Base-by-base conservation (phyloP, 2,888 invertebrate genomes). In the Dryocosmus kuriphilus region DNA sequence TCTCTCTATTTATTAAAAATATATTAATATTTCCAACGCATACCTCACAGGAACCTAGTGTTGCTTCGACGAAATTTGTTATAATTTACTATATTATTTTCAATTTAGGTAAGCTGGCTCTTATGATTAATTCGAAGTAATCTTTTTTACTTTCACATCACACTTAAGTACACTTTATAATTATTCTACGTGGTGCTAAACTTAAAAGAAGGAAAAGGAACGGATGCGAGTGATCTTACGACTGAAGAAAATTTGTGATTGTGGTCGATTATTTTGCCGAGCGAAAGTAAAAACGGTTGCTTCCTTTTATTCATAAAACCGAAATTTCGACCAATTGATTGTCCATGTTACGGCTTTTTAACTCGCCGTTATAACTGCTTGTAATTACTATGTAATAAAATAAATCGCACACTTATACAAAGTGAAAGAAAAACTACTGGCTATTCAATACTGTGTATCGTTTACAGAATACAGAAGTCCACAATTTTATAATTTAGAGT, bases 321-420 rank as follows among this genome's bases (percentile, higher is more conserved):
- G 51, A 30, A 51, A 55, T 24, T 9, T 51, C 30, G 51, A 71
- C 30, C 32, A 38, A 67, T 27, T 41, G 41, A 41, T 46, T 46
- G 67, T 67, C 67, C 41, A 46, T 41, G 41, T 67, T 41, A 19
- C 67, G 67, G 67, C 46, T 27, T n/a, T 51, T 71, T 71, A 79
- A 79, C 75, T 76, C 83, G 84, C 81, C 82, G 82, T 82, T 78
- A 80, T 80, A 80, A 81, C 80, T 80, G 81, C 79, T 84, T 85
- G 80, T 84, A 82, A 84, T 79, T 81, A 81, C 79, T 79, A 79
- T 80, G 78, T 80, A 77, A 79, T 74, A 51, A 79, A 81, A 83
- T 79, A 79, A 78, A 80, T 73, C 71, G 22, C 71, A 71, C 51
- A 71, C 71, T 71, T 71, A 71, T 71, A 30, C 30, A 55, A 71